A percentile compares a stretch with the other conserved stretches of the same genome.
Conservation (phyloP, 2,888 invertebrate genomes). For the Lasioglossum calceatum region DNA sequence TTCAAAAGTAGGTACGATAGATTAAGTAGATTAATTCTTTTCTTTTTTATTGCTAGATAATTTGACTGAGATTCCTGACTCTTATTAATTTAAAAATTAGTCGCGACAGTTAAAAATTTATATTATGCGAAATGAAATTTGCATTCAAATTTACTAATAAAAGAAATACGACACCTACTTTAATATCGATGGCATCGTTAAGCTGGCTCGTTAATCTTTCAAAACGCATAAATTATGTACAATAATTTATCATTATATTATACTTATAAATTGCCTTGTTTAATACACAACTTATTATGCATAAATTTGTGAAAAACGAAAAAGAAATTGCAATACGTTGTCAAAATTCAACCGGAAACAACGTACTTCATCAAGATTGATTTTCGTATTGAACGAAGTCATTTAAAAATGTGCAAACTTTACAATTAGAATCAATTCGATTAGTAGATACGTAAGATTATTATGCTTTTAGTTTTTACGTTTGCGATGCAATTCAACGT, state of each 20-base stretch:
- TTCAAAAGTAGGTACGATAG: constrained; percentile 69
- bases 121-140: constrained; percentile 53
- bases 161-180: constrained; percentile 47
- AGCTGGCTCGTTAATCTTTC: constrained; percentile 46
- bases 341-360: constrained; percentile 26
- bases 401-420: constrained; percentile 34
- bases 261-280: constrained; percentile 57
- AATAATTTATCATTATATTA: constrained; percentile 69
- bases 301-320: constrained; percentile 58
- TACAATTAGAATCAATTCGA: constrained; percentile 7
- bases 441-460: constrained; percentile 24
- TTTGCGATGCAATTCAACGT: constrained; percentile 26
- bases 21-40: constrained; percentile 74
- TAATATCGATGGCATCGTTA: constrained; percentile 66
- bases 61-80: constrained; percentile 76
- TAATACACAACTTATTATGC: constrained; percentile 61
- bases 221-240: constrained; percentile 68
- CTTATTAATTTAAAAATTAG: constrained; percentile 51
- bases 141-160: constrained; percentile 36
- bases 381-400: constrained; percentile 27
- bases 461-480: constrained; percentile 46
- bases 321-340: constrained; percentile 54
- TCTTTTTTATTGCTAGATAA: constrained; percentile 77
- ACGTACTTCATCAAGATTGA: constrained; percentile 17
- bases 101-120: constrained; percentile 41